Base-by-base conservation (phyloP, 2,797 vertebrate genomes). In the Monodelphis domestica region DNA sequence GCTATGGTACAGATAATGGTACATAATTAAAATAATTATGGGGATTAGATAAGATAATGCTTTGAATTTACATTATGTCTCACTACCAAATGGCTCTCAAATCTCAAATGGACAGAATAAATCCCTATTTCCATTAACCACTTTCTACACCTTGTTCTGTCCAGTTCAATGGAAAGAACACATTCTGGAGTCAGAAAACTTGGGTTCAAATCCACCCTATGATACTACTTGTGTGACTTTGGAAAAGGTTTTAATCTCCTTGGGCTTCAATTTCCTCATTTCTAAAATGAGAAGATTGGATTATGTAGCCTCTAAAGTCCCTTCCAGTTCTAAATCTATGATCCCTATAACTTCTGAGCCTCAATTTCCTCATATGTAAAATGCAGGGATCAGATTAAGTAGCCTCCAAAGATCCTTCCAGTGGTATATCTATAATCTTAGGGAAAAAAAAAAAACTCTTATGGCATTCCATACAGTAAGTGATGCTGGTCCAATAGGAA, bases 1-100 rank as follows among this genome's bases (percentile, higher is more conserved):
- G 84, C 54, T 95, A n/a, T 38, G n/a, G 90, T 92, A 89, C 88
- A 95, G 93, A 97, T 91, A 92, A 91, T 91, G 63, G 70, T n/a
- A 88, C 94, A 87, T 95, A 91, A 91, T 97, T 96, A 95, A 95
- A 96, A 95, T 97, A 97, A 97, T 97, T 96, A 95, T 94, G 87
- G 88, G 78, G 50, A 94, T 93, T 95, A 95, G 96, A 94, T 95
- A 96, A 89, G 91, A 96, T 92, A 95, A 94, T 90, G 90, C 93
- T 96, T 93, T 93, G 95, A 95, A 97, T 97, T 97, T 54, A 93
- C 94, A 89, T 90, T 90, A 94, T 92, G 89, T 54, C 94, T 94
- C 55, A 93, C 95, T 96, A 89, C 89, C 28, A 92, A 88, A 17
- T 59, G 53, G 33, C 53, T 96, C 63, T 70, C 93, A 17, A 57